These are phyloP conservation scores for Xanthorhoe designata DNA, from an alignment of 2,888 invertebrate genomes.

Conservation along the genomic window DNA sequence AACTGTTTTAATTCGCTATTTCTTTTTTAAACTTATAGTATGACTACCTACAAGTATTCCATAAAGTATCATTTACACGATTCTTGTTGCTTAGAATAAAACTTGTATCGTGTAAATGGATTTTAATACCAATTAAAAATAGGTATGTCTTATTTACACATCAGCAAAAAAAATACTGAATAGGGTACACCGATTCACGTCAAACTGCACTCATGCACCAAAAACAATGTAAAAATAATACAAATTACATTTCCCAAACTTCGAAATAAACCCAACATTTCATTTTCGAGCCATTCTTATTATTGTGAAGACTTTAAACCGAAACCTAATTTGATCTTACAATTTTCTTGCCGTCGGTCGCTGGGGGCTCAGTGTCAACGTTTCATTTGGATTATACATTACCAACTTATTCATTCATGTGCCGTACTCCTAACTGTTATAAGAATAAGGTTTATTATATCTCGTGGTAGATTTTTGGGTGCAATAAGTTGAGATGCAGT, in stretches of 20 bases:
- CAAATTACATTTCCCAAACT: conserved; percentile 17
- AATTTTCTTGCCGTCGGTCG: conserved; percentile 71
- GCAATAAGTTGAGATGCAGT: conserved; percentile 59
- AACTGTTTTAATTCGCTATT: too few relatives aligned
- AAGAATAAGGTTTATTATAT: conserved; percentile 44
- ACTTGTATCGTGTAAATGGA: too few relatives aligned
- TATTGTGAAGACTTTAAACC: conserved; percentile 70
- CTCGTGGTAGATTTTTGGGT: conserved; percentile 30
- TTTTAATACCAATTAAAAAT: too few relatives aligned
- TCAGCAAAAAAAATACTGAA: too few relatives aligned
- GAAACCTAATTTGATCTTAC: conserved; percentile 78
- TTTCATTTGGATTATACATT: conserved; percentile 76
- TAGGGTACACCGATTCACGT: too few relatives aligned
- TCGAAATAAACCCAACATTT: conserved; percentile 52
- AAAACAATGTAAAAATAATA: conserved; percentile 2
- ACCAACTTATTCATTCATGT: conserved; percentile 51
- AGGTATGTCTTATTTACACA: too few relatives aligned
- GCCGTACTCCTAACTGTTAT: conserved; percentile 36
- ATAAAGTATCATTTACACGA: too few relatives aligned
- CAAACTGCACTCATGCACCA: too few relatives aligned
- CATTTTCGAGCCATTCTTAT: conserved; percentile 68
- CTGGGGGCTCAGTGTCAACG: conserved; percentile 78
- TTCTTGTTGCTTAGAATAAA: too few relatives aligned
- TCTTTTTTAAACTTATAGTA: too few relatives aligned
- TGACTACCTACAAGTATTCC: too few relatives aligned